Evolutionary conservation across 2,113 vertebrate species (phyloP).

Genomic region (Marmota monax): DNA sequence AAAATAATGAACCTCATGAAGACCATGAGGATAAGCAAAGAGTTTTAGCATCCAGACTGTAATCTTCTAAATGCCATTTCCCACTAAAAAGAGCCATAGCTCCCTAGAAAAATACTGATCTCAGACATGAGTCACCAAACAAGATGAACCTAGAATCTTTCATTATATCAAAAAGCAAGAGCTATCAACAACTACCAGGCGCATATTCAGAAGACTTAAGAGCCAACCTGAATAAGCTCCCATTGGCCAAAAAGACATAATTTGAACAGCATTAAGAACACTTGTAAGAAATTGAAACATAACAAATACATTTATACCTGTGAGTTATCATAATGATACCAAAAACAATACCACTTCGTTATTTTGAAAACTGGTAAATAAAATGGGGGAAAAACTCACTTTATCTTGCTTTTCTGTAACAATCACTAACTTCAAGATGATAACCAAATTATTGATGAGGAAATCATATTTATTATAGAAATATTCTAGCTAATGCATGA

Average conservation of each 20-base stretch:
- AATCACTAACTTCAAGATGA: conserved; percentile 17
- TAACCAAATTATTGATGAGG: conserved; percentile 21
- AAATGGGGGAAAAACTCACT: not conserved
- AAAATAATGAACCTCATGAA: not conserved
- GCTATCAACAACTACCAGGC: not conserved
- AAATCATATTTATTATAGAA: not conserved
- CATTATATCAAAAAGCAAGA: not conserved
- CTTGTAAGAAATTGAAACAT: not conserved
- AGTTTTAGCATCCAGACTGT: not conserved
- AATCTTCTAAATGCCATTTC: conserved; percentile 22
- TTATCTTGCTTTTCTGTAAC: not conserved
- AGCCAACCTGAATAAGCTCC: conserved; percentile 18
- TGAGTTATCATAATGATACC: not conserved
- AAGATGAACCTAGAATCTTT: conserved; percentile 25
- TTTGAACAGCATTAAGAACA: conserved; percentile 25
- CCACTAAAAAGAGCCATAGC: not conserved
- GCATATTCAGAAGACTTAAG: not conserved
- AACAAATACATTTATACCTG: conserved; percentile 14
- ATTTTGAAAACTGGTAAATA: conserved; percentile 26
- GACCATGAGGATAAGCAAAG: not conserved
- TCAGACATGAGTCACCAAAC: not conserved
- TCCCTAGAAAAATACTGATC: not conserved
- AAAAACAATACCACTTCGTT: conserved; percentile 9
- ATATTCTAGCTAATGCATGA: conserved; percentile 29
- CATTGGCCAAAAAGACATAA: conserved; percentile 2